Base-by-base conservation (phyloP, 2,797 vertebrate genomes). In the Pelochelys cantorii region DNA sequence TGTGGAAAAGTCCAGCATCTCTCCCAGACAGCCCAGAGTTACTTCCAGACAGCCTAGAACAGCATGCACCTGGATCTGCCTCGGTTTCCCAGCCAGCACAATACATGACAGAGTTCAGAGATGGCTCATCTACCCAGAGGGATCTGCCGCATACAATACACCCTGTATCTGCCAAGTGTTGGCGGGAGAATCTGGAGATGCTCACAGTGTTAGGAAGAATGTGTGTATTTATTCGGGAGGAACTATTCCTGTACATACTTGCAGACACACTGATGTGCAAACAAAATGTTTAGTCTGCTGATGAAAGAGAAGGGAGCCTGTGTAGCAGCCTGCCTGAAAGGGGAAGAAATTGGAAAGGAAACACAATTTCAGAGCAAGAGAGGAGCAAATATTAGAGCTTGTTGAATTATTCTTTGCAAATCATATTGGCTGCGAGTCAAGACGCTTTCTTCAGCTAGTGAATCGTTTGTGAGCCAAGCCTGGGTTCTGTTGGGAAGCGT, bases 211-310 rank as follows among this genome's bases (percentile, higher is more conserved):
- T 74, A 89, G 87, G 82, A 88, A 93, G 81, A 84, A 84, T 84
- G 83, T 79, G 91, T 94, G 86, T 90, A 83, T 68, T 95, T 23
- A 0, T 90, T 86, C 89, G 65, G 94, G 90, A 97, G 91, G 88
- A 60, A 4, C 81, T 65, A 81, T 83, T 97, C 97, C 89, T 97
- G 97, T 95, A 93, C 56, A 0, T 95, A 95, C 96, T 96, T 97
- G 97, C 91, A 94, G 82, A 55, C 34, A 3, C n/a, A 14, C 0
- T 0, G 93, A 92, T 84, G 65, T 85, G 81, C 94, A 95, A 97
- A 96, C 94, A 95, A 55, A 94, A 86, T 56, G 80, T 90, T 95
- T 92, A 89, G 68, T 90, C 88, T 91, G 90, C 93, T 88, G 93
- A 95, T 97, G 96, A 97, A 95, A 97, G 94, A 94, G 3, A 92